Evolutionary conservation across 2,888 invertebrate species (phyloP).

Genomic region (Conistra vaccinii): DNA sequence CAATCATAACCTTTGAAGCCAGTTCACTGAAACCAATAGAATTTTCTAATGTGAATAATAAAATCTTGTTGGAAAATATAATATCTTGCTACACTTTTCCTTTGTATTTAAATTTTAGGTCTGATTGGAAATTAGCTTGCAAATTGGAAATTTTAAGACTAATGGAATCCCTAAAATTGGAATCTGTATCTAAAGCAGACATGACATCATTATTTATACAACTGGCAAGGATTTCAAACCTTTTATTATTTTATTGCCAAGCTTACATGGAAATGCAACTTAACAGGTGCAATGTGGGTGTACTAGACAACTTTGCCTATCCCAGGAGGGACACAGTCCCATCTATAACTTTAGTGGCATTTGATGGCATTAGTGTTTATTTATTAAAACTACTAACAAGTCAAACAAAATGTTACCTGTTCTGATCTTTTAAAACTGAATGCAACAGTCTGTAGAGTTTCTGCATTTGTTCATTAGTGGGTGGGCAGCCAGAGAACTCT

Average conservation of each 20-base stretch:
- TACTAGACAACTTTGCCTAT: not conserved
- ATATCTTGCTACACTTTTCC: not conserved
- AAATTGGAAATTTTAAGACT: not conserved
- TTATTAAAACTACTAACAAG: not conserved
- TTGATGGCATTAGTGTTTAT: not conserved
- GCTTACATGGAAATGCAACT: not conserved
- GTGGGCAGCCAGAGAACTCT: conserved; percentile 95
- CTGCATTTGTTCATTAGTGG: conserved; percentile 97
- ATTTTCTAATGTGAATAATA: not conserved
- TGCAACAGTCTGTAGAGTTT: conserved; percentile 97
- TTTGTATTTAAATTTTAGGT: not conserved
- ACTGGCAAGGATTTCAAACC: not conserved
- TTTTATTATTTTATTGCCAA: not conserved
- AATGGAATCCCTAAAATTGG: not conserved
- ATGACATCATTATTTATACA: not conserved
- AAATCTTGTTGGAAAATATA: not conserved
- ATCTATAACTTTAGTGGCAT: not conserved
- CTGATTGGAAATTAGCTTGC: not conserved
- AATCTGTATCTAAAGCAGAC: not conserved
- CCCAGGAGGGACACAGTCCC: not conserved
- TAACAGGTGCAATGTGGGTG: not conserved
- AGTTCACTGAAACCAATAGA: conserved; percentile 92
- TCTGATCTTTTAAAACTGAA: conserved; percentile 96
- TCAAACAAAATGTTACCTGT: conserved; percentile 90
- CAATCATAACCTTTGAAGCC: conserved; percentile 99